Evolutionary conservation across 2,888 invertebrate genomes (phyloP), one percentile per base, ranked within the genome.

Genomic region (Crematogaster levior): DNA sequence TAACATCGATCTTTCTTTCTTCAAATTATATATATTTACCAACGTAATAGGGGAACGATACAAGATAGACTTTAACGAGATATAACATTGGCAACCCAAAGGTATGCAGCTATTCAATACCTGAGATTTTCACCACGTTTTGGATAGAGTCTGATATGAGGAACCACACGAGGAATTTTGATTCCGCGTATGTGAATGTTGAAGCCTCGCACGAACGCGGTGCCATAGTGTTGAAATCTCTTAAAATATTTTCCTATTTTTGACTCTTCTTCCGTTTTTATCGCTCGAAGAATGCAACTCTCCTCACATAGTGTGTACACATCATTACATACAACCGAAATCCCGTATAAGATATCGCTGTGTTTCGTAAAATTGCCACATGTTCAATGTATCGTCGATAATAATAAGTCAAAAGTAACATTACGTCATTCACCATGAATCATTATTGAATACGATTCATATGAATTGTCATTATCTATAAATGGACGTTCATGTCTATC

Each of bases 71-170:
- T 88, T 85, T 83, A 81, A 86, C 72, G 77, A 60, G 74, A 83
- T 84, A 74, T 88, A 85, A 85, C 72, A 79, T 77, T 88, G 79
- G 75, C 84, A 80, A 88, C 73, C 63, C 72, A 88, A 79, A 83
- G 63, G 51, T 83, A 83, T 74, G 40, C 61, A 65, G 75, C 73
- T 84, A 86, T 40, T 77, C 81, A 80, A 72, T 85, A 84, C 86
- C 86, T 85, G 85, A 88, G 85, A 88, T 74, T 74, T 84, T 84
- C 79, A 46, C 70, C 81, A 82, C 81, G 68, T 82, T 74, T 75
- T 58, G 68, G 74, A 60, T 82, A 83, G 83, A 84, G 89, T 85
- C 77, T 92, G 92, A 93, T 93, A 93, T 92, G 92, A 93, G 89
- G 89, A 91, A 89, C 80, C 86, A 86, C 83, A 85, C 86, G 82